phyloP scores from a whole-genome alignment of 2,888 invertebrate genomes.

The Synanthedon vespiformis region DNA sequence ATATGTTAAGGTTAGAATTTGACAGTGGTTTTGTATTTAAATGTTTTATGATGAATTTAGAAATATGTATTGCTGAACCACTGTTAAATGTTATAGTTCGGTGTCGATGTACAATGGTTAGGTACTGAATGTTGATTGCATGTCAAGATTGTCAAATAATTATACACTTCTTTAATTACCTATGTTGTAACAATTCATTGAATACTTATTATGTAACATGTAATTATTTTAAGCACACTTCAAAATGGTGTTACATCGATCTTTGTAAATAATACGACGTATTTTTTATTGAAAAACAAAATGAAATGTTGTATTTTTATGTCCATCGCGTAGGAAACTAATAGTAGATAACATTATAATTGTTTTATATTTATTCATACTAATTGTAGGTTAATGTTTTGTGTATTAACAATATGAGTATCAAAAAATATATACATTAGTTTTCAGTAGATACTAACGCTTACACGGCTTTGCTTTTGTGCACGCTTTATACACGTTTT shows the following conservation, averaged over 20 bases:
- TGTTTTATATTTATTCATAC: conserved; percentile 39
- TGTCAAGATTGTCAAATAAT: conserved; percentile 41
- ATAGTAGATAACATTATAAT: conserved; percentile 12
- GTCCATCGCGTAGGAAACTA: conserved; percentile 39
- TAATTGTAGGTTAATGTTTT: conserved; percentile 35
- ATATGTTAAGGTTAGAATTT: conserved; percentile 21
- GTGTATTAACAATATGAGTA: conserved; percentile 32
- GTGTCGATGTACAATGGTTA: conserved; percentile 17
- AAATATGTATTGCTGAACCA: conserved; percentile 20
- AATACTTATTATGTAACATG: conserved; percentile 18
- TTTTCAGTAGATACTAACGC: conserved; percentile 37
- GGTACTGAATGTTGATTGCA: conserved; percentile 31
- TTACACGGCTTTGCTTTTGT: conserved; percentile 41
- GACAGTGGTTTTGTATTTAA: conserved; percentile 22
- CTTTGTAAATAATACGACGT: conserved; percentile 46
- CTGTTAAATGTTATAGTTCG: conserved; percentile 8
- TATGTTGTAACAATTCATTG: conserved; percentile 7
- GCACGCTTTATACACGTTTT: conserved; percentile 21
- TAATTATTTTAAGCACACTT: conserved; percentile 8
- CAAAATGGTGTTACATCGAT: conserved; percentile 18
- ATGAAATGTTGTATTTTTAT: conserved; percentile 24
- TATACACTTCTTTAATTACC: conserved; percentile 24
- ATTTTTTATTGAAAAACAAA: conserved; percentile 35
- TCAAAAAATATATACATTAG: conserved; percentile 30
- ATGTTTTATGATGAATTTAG: conserved; percentile 13